Base-by-base conservation (phyloP, 2,888 invertebrate species). In the Metallyticus violacea region DNA sequence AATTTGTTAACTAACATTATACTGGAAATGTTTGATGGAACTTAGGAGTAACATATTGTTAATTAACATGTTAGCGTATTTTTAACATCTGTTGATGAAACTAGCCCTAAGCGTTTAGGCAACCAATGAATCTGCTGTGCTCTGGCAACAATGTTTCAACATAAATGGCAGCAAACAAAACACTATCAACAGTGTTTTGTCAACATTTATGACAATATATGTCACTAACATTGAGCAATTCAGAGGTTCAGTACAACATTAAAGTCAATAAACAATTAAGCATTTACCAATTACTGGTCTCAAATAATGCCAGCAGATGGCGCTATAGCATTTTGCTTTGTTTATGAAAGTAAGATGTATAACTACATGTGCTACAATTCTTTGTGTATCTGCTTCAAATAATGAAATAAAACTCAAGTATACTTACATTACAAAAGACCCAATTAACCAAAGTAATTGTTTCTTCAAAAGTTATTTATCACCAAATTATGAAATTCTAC, bases 401-500 rank as follows among this genome's bases (percentile, higher is more conserved):
- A 4, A 62, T 15, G 15, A 62, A 62, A 62, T 15, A 22, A 62
- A 62, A 62, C 30, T 30, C 40, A 62, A 62, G 40, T 22, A 62
- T 22, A 62, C 22, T 15, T 9, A 40, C 40, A 62, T 62, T 29
- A 25, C 27, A 82, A 82, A 82, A 77, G 77, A 83, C 77, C 83
- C 83, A 83, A 83, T 83, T 83, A 83, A 83, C 83, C 83, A 83
- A 83, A 77, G 7, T 62, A 28, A 83, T 83, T 83, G 76, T 77
- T 77, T 28, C 26, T 77, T 82, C 82, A 7, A 83, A 26, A 83
- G n/a, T 28, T 77, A n/a, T 4, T 22, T 7, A 28, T 28, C 22
- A 83, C 26, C 22, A 83, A 83, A 25, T 29, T 28, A 77, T 28
- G 29, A 81, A 81, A n/a, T 25, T 82, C 82, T 83, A 83, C 82